Evolutionary conservation across 2,888 invertebrate species (phyloP).

Genomic region (Nemotelus pantherinus): DNA sequence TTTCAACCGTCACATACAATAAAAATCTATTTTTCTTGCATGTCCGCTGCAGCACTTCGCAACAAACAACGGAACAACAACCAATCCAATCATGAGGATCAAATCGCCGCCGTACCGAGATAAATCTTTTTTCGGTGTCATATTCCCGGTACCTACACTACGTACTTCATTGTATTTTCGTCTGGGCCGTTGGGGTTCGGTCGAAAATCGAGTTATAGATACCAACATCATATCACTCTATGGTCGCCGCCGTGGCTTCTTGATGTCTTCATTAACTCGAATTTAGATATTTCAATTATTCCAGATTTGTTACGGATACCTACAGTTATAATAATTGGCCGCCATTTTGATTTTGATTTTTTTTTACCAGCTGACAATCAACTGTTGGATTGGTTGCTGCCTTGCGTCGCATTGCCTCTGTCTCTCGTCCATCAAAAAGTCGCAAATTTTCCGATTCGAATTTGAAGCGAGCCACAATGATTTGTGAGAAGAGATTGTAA

Average conservation of each 20-base stretch:
- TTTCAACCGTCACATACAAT: slow-evolving; percentile 32
- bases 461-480: slow-evolving; percentile 17
- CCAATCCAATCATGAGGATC: slow-evolving; percentile 24
- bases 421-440: slow-evolving; percentile 16
- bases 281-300: slow-evolving; percentile 48
- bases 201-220: too few relatives aligned
- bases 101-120: neutral
- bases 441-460: slow-evolving; percentile 3
- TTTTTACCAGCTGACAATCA: neutral
- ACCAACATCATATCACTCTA: neutral
- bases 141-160: neutral
- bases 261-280: slow-evolving; percentile 49
- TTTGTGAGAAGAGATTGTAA: slow-evolving; percentile 21
- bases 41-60: slow-evolving; percentile 22
- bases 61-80: slow-evolving; percentile 2
- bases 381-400: neutral
- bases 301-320: slow-evolving; percentile 43
- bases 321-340: slow-evolving; percentile 39
- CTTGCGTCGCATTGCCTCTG: neutral
- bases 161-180: neutral
- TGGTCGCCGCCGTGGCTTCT: slow-evolving; percentile 20
- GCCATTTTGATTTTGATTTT: slow-evolving; percentile 29
- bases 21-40: slow-evolving; percentile 26
- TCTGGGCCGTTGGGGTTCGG: too few relatives aligned
- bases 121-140: neutral